Percentiles rank a stretch among this genome's conserved stretches.
Conservation (phyloP, 2,888 invertebrate species). For the Phengaris arion region DNA sequence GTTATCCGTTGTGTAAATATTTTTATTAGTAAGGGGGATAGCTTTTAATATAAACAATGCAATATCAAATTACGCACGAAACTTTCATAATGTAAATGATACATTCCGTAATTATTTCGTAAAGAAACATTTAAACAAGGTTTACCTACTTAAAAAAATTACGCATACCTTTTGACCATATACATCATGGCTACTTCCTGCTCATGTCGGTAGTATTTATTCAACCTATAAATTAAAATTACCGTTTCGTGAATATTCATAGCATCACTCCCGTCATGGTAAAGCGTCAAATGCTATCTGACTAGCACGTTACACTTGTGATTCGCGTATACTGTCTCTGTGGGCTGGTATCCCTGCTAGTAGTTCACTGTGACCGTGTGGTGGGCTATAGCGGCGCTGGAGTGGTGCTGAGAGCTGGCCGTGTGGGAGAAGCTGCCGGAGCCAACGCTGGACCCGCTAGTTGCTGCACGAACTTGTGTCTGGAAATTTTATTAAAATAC, state of each 20-base stretch:
- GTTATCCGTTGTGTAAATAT: too few species aligned
- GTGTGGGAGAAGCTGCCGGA: constrained; percentile 55
- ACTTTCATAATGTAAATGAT: too few species aligned
- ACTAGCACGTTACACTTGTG: background rate
- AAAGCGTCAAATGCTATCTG: constrained; percentile 3
- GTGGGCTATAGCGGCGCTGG: constrained; percentile 58
- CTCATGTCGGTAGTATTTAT: too few species aligned
- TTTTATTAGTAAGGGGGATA: too few species aligned
- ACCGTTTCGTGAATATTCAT: background rate
- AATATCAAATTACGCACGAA: too few species aligned
- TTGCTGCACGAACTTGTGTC: constrained; percentile 57
- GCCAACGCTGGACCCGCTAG: constrained; percentile 44
- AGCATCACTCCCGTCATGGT: too few species aligned
- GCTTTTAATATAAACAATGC: too few species aligned
- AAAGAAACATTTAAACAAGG: too few species aligned
- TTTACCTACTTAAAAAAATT: too few species aligned
- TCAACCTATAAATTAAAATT: background rate
- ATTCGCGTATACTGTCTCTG: background rate
- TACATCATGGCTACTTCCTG: too few species aligned
- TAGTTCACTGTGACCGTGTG: constrained; percentile 75
- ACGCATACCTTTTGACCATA: too few species aligned
- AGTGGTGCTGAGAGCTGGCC: constrained; percentile 53
- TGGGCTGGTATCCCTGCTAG: constrained; percentile 48
- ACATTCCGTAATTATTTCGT: too few species aligned
- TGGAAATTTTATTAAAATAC: background rate